These are phyloP conservation scores for Rousettus madagascariensis DNA, from an alignment of 2,797 vertebrate genomes.

Conservation along the genomic window DNA sequence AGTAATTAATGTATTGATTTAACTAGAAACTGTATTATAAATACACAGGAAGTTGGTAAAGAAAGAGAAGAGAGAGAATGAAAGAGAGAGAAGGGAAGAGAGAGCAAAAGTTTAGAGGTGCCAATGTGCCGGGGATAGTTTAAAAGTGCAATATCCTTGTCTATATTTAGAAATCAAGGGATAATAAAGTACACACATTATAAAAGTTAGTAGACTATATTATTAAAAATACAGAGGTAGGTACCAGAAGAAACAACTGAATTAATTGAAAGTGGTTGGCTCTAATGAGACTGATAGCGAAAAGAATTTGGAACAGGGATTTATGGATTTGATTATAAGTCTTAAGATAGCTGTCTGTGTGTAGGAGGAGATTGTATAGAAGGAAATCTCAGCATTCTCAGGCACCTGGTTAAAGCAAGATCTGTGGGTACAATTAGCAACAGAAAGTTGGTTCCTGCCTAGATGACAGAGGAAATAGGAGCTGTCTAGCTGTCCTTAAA, in stretches of 20 bases:
- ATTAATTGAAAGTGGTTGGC: not conserved
- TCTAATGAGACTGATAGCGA: not conserved
- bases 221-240: not conserved
- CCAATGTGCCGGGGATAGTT: not conserved
- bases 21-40: not conserved
- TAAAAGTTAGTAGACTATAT: not conserved
- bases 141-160: not conserved
- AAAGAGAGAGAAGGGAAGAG: not conserved
- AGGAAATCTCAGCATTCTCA: not conserved
- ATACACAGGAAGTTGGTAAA: not conserved
- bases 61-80: not conserved
- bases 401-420: not conserved
- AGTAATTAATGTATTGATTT: not conserved
- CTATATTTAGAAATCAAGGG: not conserved
- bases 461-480: not conserved
- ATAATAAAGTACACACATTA: not conserved
- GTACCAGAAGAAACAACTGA: not conserved
- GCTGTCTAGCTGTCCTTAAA: not conserved
- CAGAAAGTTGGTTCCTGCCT: conserved; percentile 4
- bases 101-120: not conserved
- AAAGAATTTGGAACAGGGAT: not conserved
- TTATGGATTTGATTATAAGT: not conserved
- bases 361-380: not conserved
- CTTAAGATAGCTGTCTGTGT: not conserved
- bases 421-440: not conserved